phyloP scores from a whole-genome alignment of 2,797 vertebrate genomes.

The Coendou prehensilis region DNA sequence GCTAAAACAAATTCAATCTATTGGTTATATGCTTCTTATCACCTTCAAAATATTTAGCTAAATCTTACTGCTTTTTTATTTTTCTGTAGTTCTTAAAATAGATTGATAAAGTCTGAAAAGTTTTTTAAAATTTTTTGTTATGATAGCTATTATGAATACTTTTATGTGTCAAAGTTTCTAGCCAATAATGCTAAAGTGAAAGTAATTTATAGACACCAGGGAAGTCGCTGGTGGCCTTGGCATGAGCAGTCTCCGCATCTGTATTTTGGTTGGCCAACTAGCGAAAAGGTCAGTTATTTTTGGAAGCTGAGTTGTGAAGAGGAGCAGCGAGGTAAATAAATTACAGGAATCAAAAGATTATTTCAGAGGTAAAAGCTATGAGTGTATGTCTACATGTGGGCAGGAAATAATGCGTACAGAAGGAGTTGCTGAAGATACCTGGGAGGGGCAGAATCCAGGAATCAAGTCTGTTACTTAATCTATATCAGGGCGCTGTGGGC shows the following conservation, averaged over 20 bases:
- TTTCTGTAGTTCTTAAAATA: not conserved
- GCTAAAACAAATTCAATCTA: not conserved
- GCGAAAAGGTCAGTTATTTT: not conserved
- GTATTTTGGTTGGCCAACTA: not conserved
- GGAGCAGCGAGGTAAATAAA: not conserved
- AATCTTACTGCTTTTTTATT: not conserved
- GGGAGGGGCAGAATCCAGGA: not conserved
- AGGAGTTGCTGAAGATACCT: not conserved
- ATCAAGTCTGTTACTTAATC: not conserved
- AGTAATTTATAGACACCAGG: conserved; percentile 2
- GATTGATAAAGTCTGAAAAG: not conserved
- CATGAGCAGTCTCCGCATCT: not conserved
- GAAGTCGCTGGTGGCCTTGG: not conserved
- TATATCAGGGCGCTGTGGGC: not conserved
- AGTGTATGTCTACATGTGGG: not conserved
- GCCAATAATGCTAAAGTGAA: not conserved
- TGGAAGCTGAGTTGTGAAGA: not conserved
- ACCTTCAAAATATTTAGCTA: conserved; percentile 14
- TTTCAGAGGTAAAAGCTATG: not conserved
- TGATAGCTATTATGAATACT: not conserved
- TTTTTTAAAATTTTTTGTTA: not conserved
- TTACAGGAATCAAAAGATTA: not conserved
- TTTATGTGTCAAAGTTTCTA: conserved; percentile 37
- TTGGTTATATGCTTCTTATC: not conserved
- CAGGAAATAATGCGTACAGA: not conserved